Percentiles rank a stretch among this genome's conserved stretches.
phyloP scores from a whole-genome alignment of 2,888 invertebrate species.

The Anoncus sp. region DNA sequence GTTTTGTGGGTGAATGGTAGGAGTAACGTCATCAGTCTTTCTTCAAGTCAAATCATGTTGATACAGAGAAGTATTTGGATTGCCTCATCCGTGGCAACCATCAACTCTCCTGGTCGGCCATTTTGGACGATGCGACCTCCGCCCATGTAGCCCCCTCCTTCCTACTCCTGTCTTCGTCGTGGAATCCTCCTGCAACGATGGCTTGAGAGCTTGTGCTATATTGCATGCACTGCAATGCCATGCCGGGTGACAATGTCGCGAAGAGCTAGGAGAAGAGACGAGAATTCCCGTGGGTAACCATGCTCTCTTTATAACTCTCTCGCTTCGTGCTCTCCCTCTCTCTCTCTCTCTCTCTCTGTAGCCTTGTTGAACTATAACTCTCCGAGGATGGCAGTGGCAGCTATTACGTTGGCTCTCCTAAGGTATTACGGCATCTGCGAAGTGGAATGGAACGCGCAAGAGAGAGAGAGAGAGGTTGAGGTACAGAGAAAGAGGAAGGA shows the following conservation, averaged over 20 bases:
- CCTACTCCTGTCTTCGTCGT: constrained; percentile 11
- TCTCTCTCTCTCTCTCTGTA: constrained; percentile 60
- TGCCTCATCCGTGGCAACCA: constrained; percentile 32
- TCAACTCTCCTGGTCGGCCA: constrained; percentile 57
- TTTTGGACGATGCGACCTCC: constrained; percentile 60
- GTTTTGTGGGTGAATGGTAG: background rate
- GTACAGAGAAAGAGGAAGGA: constrained; percentile 46
- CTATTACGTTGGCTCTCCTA: constrained; percentile 81
- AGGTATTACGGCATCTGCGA: constrained; percentile 82
- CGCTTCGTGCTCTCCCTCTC: constrained; percentile 55
- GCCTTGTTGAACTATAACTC: constrained; percentile 81
- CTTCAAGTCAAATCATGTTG: background rate
- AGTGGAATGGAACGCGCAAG: constrained; percentile 56
- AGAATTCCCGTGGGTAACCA: constrained; percentile 29
- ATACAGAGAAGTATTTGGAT: background rate
- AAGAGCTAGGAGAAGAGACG: constrained; percentile 50
- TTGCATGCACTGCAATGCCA: constrained; percentile 60
- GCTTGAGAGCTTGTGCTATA: constrained; percentile 61
- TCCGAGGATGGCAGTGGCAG: constrained; percentile 79
- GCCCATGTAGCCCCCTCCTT: constrained; percentile 48
- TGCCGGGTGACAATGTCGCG: constrained; percentile 60
- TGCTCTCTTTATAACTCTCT: constrained; percentile 20
- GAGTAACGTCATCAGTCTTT: background rate
- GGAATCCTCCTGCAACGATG: constrained; percentile 56
- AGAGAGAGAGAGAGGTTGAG: constrained; percentile 42